Base-by-base conservation (phyloP, 2,888 invertebrate genomes). In the Vandiemenella viatica region DNA sequence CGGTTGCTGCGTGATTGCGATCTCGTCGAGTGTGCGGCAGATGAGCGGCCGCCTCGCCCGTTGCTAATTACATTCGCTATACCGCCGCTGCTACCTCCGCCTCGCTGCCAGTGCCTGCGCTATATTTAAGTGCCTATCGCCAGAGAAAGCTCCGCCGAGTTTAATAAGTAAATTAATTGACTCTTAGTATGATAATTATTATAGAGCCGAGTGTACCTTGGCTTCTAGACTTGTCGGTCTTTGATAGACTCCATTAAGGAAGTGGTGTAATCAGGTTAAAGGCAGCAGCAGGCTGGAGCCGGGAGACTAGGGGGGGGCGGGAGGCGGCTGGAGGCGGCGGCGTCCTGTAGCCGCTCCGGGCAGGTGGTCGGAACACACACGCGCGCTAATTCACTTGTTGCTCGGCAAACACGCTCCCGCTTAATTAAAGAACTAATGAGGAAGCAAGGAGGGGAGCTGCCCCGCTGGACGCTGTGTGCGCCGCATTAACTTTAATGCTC, bases 181-280 rank as follows among this genome's bases (percentile, higher is more conserved):
- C 49, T 49, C 49, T 49, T 49, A 44, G 49, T 44, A 49, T 40
- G 49, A 49, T 49, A 49, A 45, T 49, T 49, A 49, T 49, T 45
- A 43, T 38, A 43, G 49, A 20, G 42, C 42, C 19, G 19, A 42
- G 42, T 42, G 42, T 16, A 21, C 42, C 42, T 42, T 42, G 42
- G 42, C 42, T 21, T 42, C 42, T 42, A 42, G 40, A 19, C 42
- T 42, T 32, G 32, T 32, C 42, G 42, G 49, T 49, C 49, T 49
- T 49, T 49, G 49, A 49, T 49, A 42, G 42, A 42, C 42, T 42
- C 50, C 50, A 50, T 50, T 50, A 50, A 50, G 50, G 50, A 48
- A 48, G 48, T 47, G 48, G 20, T 18, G 41, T 50, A 50, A 50
- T 42, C 23, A 48, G 47, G 47, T 50, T 50, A 50, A 32, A 32